Base-by-base conservation (phyloP, 2,888 invertebrate species). In the Apantesis nais region DNA sequence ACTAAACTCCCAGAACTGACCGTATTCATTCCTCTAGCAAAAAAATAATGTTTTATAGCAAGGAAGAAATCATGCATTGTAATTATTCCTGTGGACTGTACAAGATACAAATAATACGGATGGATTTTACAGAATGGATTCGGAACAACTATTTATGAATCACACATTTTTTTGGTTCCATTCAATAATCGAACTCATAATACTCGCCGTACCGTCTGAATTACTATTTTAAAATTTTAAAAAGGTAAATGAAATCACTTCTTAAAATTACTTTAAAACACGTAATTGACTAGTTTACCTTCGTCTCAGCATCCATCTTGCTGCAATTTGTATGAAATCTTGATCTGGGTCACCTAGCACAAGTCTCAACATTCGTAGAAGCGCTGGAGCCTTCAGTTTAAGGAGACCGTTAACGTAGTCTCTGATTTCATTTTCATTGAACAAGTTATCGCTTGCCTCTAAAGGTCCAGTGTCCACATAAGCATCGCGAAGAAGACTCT, bases 321-420 rank as follows among this genome's bases (percentile, higher is more conserved):
- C 90, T 25, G 89, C 91, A 12, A 71, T 29, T 66, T 88, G 83
- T 7, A 94, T 82, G 19, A 88, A 89, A 76, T 94, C 92, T 31
- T 79, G 77, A 2, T 85, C 74, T 9, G 72, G 76, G 61, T 83
- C 76, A 8, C 89, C 88, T 3, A 94, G 81, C 1, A 88, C 75
- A 2, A 86, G 65, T 63, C 87, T 86, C 39, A 91, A 66, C 93
- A 93, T 92, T 52, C 86, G 78, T 72, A 95, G 73, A 0, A 95
- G 66, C 0, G 93, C 92, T 12, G 93, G 89, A 2, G 93, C 89
- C 75, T 94, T 95, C 39, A 87, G 85, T 52, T 88, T 92, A 5
- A 90, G 5, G 0, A 92, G 68, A 0, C 93, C 90, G 58, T 86
- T 80, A 0, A 88, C 71, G 37, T 90, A 85, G 3, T 83, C 78